Conservation (phyloP, 1,140 invertebrate genomes). For the Achatina immaculata region DNA sequence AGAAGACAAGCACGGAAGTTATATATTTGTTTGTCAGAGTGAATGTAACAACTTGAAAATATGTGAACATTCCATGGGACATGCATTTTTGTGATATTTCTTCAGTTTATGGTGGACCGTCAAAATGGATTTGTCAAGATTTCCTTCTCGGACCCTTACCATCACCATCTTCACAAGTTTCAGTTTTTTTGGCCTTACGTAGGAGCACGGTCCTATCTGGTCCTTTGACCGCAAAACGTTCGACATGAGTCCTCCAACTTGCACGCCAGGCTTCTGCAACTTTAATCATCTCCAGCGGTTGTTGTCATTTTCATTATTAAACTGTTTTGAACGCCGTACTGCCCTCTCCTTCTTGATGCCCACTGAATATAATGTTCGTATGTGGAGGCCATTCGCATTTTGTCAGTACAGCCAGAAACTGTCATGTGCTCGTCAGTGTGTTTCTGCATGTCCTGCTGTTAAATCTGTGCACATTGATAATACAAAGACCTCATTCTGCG, state of each 20-base stretch:
- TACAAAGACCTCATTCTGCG: background rate
- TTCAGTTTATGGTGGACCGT: background rate
- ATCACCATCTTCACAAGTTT: background rate
- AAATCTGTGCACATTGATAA: conserved; percentile 6
- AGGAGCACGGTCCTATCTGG: background rate
- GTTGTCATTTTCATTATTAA: background rate
- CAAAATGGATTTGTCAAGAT: background rate
- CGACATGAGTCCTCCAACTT: conserved; percentile 32
- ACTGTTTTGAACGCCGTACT: conserved; percentile 18
- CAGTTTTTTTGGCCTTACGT: background rate
- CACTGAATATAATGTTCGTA: conserved; percentile 34
- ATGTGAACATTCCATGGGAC: conserved; percentile 19
- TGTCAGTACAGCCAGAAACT: background rate
- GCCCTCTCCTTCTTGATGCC: conserved; percentile 8
- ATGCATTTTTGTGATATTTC: background rate
- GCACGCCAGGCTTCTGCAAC: conserved; percentile 1
- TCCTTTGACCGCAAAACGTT: conserved; percentile 5
- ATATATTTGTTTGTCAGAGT: too few relatives aligned
- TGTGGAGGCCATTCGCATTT: background rate
- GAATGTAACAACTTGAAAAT: background rate
- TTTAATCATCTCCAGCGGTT: background rate
- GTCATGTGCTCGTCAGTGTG: background rate
- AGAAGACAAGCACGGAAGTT: too few relatives aligned
- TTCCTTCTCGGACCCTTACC: background rate
- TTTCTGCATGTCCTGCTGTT: background rate